Conservation (phyloP, 2,113 vertebrate species). For the Orientallactaga bullata region DNA sequence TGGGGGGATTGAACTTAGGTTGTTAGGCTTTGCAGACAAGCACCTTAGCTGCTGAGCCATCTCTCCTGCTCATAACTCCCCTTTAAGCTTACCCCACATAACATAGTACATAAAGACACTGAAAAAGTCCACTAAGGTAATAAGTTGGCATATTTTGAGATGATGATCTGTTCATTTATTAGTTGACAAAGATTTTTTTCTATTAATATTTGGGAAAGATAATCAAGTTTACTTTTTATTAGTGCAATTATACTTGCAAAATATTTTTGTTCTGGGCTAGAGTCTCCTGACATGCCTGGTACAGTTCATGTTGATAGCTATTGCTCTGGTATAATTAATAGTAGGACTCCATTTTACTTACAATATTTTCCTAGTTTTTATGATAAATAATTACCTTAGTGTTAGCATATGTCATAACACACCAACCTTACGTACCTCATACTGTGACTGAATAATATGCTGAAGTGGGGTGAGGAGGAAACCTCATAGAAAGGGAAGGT, state of each 20-base stretch:
- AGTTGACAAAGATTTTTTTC: not conserved
- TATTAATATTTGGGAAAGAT: not conserved
- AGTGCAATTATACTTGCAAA: not conserved
- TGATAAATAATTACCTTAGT: not conserved
- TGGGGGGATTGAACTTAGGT: too few relatives aligned
- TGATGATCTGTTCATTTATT: not conserved
- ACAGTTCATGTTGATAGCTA: not conserved
- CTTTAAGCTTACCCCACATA: slow-evolving; percentile 9
- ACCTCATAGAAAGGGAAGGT: not conserved
- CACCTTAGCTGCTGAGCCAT: too few relatives aligned
- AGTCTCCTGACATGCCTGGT: not conserved
- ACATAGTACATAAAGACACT: not conserved
- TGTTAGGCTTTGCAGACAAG: too few relatives aligned
- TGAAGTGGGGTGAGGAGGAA: not conserved
- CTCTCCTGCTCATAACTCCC: too few relatives aligned
- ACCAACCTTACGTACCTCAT: not conserved
- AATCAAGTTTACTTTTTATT: not conserved
- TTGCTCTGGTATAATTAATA: not conserved
- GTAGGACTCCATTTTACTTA: not conserved
- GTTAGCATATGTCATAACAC: not conserved
- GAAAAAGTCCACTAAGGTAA: not conserved
- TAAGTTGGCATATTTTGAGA: not conserved
- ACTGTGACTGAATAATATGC: not conserved
- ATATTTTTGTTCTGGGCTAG: not conserved
- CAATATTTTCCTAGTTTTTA: not conserved